Conservation (phyloP, 2,888 invertebrate genomes). For the Amphipyra tragopoginis region DNA sequence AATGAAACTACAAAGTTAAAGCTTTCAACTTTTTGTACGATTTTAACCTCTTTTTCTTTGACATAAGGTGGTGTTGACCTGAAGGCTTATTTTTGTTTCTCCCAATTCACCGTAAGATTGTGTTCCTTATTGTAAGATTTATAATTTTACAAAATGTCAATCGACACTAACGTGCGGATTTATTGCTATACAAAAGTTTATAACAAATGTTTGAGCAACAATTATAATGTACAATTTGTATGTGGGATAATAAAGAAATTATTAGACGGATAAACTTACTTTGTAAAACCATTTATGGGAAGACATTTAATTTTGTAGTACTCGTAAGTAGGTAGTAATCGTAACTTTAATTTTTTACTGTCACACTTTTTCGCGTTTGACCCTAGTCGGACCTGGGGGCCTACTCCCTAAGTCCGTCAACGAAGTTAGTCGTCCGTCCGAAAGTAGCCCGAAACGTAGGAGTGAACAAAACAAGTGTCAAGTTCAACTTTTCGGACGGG, state of each 20-base stretch:
- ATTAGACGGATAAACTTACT: background rate
- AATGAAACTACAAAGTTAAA: conserved; percentile 1
- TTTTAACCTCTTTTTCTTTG: conserved; percentile 14
- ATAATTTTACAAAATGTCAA: conserved; percentile 39
- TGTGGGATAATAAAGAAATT: conserved; percentile 1
- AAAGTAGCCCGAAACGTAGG: too few relatives aligned
- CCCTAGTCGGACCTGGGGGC: too few relatives aligned
- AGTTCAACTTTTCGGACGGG: too few relatives aligned
- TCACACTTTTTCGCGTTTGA: too few relatives aligned
- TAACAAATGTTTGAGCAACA: conserved; percentile 36
- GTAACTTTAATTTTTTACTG: too few relatives aligned
- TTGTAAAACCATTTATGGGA: background rate
- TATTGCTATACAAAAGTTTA: conserved; percentile 48
- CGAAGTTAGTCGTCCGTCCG: too few relatives aligned
- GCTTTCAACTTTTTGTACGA: background rate
- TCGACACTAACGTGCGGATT: conserved; percentile 53
- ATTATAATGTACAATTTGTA: conserved; percentile 25
- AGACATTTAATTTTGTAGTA: background rate
- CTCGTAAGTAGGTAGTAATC: too few relatives aligned
- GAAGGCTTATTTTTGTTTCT: too few relatives aligned
- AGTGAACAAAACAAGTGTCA: too few relatives aligned
- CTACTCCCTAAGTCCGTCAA: too few relatives aligned
- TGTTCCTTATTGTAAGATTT: conserved; percentile 45
- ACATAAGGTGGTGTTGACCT: background rate
- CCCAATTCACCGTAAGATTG: conserved; percentile 45